A percentile compares a stretch with the other conserved stretches of the same genome.
phyloP scores from a whole-genome alignment of 2,888 invertebrate species.

The Agrilus mali region DNA sequence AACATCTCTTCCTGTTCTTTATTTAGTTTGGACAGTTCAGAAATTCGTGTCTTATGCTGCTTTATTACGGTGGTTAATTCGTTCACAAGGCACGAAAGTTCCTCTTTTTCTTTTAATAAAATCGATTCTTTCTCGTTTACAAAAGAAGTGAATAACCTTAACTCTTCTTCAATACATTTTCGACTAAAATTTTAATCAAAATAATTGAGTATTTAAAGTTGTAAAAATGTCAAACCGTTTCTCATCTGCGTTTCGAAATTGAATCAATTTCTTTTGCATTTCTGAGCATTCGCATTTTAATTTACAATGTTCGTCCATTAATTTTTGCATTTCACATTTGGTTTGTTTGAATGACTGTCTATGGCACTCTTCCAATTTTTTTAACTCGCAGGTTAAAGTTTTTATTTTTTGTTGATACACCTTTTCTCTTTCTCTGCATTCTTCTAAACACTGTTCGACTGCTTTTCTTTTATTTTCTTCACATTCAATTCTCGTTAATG shows the following conservation, averaged over 20 bases:
- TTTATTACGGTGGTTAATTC: slow-evolving; percentile 10
- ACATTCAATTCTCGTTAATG: no score
- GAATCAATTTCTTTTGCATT: slow-evolving; percentile 4
- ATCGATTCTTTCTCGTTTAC: slow-evolving; percentile 8
- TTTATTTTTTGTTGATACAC: no score
- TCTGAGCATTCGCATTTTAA: slow-evolving; percentile 11
- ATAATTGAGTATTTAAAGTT: not conserved
- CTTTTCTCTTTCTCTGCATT: no score
- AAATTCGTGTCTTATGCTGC: slow-evolving; percentile 11
- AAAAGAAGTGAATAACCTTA: slow-evolving; percentile 5
- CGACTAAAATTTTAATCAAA: not conserved
- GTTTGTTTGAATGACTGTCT: slow-evolving; percentile 1
- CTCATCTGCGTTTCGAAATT: slow-evolving; percentile 7
- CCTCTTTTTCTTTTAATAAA: slow-evolving; percentile 11
- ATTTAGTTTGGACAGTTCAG: slow-evolving; percentile 9
- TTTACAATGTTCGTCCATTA: slow-evolving; percentile 6
- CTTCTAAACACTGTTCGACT: no score
- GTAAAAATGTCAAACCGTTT: slow-evolving; percentile 5
- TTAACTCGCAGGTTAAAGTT: no score
- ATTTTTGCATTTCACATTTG: slow-evolving; percentile 8
- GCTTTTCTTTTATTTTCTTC: no score
- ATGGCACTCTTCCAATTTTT: slow-evolving; percentile 3
- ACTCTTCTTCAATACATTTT: slow-evolving; percentile 9
- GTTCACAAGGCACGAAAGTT: slow-evolving; percentile 11
- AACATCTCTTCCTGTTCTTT: slow-evolving; percentile 10